Base-by-base conservation (phyloP, 2,113 vertebrate species). In the Benitochromis conjunctus region DNA sequence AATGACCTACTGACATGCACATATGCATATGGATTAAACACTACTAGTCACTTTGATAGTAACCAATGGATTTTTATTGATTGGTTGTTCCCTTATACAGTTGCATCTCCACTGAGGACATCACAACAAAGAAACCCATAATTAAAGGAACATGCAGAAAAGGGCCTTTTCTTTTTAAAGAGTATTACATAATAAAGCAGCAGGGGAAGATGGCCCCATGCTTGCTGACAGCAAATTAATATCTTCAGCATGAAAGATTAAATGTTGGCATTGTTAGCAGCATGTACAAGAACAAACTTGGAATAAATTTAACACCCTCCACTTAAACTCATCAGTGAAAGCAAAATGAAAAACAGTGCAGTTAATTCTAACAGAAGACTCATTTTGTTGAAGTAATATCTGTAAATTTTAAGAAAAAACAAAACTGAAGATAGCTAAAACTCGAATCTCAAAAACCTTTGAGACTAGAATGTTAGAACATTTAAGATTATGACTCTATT, bases 191-290 rank as follows among this genome's bases (percentile, higher is more conserved):
- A 85, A 82, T 58, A 57, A 82, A 76, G 41, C 19, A 24, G 43
- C 76, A 62, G 58, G 4, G 56, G 55, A 18, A 46, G 62, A 62
- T 21, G 85, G 79, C 41, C 62, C 62, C 29, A 6, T 51, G 48
- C 80, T 34, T 21, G 85, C 57, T 92, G 93, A 94, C 90, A 94
- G 90, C 57, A 88, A 88, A 94, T 92, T 60, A 82, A 85, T 84
- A 86, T 85, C 66, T 58, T 84, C 78, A 36, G 84, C 82, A 60
- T 85, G 56, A 91, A 86, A 86, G 81, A 89, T 88, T 82, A 87
- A 81, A 85, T 81, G 69, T 85, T 82, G 48, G 38, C 84, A 79
- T 88, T 80, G 83, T 83, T 84, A 56, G 60, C 79, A 76, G 56
- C 82, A 87, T 87, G 87, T 89, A 82, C 84, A 90, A 85, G 89